These are phyloP conservation scores for Eulemur coronatus DNA, from an alignment of 2,797 vertebrate genomes.

Conservation along the genomic window DNA sequence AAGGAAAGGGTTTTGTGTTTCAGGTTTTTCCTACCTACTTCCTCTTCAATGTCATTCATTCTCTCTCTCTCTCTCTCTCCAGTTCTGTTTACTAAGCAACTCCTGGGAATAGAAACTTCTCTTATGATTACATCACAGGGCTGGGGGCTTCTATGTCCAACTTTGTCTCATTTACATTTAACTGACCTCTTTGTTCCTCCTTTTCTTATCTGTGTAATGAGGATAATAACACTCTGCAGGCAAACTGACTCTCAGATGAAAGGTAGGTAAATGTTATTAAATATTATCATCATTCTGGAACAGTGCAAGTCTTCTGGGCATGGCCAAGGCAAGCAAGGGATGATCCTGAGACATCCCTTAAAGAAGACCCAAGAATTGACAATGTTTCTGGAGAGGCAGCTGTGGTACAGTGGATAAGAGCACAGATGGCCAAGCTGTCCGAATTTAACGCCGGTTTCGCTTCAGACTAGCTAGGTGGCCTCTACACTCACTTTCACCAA, in stretches of 20 bases:
- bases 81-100: background rate
- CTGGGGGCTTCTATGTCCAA: background rate
- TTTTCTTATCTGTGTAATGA: constrained; percentile 50
- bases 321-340: background rate
- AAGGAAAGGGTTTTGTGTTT: background rate
- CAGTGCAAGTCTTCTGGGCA: background rate
- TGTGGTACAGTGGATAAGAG: fast-evolving
- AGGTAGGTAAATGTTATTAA: constrained; percentile 34
- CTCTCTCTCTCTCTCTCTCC: background rate
- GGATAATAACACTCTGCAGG: constrained; percentile 39
- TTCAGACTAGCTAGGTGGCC: background rate
- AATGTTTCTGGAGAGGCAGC: background rate
- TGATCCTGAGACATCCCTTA: background rate
- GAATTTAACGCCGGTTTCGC: background rate
- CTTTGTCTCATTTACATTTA: background rate
- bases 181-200: background rate
- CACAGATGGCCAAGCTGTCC: background rate
- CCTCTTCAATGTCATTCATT: background rate
- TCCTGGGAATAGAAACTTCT: background rate
- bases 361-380: background rate
- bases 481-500: background rate
- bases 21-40: background rate
- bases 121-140: background rate
- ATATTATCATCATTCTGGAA: background rate
- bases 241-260: constrained; percentile 44